Conservation (phyloP, 2,797 vertebrate species). For the Odontamblyopus rebecca region DNA sequence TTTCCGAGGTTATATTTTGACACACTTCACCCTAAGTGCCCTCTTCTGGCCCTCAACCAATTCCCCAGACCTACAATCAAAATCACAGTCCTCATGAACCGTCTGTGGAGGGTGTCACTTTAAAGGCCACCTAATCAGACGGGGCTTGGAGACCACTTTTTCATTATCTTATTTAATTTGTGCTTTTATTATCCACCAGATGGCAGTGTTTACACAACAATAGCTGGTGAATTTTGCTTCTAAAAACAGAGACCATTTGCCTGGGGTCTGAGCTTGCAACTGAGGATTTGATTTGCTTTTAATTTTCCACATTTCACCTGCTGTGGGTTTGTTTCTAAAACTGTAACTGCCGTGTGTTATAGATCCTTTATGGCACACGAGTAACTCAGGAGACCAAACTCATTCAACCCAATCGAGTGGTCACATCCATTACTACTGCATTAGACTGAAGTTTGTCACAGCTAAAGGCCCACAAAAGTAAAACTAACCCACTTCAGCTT, state of each 20-base stretch:
- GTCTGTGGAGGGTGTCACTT: no score
- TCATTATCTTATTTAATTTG: neutral
- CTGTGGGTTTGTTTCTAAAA: neutral
- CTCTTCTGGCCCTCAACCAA: neutral
- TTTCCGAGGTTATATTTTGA: neutral
- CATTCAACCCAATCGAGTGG: no score
- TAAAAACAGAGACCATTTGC: neutral
- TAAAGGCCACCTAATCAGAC: no score
- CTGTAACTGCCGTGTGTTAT: neutral
- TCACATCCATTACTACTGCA: neutral
- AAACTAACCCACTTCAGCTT: neutral
- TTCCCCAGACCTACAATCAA: neutral
- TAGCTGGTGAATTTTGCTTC: neutral
- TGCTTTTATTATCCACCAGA: constrained; percentile 27
- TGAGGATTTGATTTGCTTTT: no score
- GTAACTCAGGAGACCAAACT: neutral
- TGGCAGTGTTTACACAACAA: constrained; percentile 19
- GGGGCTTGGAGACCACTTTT: neutral
- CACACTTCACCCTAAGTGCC: neutral
- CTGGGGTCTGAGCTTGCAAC: neutral
- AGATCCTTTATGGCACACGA: neutral
- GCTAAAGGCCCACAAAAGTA: neutral
- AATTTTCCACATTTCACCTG: neutral
- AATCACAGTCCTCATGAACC: neutral
- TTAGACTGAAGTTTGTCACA: neutral